phyloP scores from a whole-genome alignment of 37 sponge, comb jelly and placozoan genomes.

The Cliona cf. orientalis region DNA sequence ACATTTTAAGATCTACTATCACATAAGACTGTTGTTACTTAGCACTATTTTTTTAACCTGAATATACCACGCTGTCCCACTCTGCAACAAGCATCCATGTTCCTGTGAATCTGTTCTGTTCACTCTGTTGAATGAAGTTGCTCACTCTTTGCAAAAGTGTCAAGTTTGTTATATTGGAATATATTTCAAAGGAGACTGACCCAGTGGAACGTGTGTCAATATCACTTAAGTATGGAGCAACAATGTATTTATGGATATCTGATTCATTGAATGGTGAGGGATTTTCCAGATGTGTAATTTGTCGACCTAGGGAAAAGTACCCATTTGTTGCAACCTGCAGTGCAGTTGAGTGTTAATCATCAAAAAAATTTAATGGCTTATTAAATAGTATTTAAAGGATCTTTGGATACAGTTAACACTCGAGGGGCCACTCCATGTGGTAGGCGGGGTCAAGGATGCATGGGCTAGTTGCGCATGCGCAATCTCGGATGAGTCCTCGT shows the following conservation, averaged over 20 bases:
- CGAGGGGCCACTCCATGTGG: too few relatives aligned
- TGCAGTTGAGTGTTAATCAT: constrained; percentile 11
- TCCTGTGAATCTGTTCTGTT: constrained; percentile 7
- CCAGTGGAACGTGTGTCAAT: constrained; percentile 5
- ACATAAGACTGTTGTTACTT: too few relatives aligned
- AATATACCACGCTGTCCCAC: constrained; percentile 18
- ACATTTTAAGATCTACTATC: background rate
- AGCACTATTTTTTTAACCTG: too few relatives aligned
- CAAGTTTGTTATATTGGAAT: background rate
- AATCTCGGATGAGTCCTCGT: too few relatives aligned
- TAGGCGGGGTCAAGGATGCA: too few relatives aligned
- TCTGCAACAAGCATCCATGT: constrained; percentile 21
- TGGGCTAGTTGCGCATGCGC: too few relatives aligned
- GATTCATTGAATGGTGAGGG: background rate
- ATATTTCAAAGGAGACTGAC: constrained; percentile 15
- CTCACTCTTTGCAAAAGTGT: constrained; percentile 4
- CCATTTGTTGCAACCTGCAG: constrained; percentile 30
- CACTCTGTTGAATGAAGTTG: background rate
- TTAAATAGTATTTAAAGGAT: too few relatives aligned
- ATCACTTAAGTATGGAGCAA: constrained; percentile 14
- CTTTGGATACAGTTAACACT: too few relatives aligned
- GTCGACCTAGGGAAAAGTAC: constrained; percentile 9
- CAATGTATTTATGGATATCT: background rate
- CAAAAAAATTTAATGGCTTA: background rate
- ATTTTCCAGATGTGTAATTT: background rate